Evolutionary conservation across 2,797 vertebrate species (phyloP).

Genomic region (Megaceryle alcyon): DNA sequence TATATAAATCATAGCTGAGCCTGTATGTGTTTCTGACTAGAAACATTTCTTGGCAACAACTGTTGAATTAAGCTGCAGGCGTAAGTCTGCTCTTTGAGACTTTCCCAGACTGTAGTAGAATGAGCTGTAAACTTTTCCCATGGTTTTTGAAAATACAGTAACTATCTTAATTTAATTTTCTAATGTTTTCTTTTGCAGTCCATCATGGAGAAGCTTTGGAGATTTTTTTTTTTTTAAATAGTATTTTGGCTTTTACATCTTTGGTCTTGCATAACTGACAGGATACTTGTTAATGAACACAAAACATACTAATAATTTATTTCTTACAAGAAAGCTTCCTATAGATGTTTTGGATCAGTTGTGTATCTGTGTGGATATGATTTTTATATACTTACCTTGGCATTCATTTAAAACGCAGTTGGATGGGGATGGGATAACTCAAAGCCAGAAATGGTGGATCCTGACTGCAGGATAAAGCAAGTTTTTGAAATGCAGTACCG

Average conservation of each 20-base stretch:
- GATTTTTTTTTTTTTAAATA: not conserved
- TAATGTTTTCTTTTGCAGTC: not conserved
- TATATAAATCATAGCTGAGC: not conserved
- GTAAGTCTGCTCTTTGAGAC: not conserved
- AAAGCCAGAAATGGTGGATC: not conserved
- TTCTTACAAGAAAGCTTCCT: not conserved
- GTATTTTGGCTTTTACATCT: not conserved
- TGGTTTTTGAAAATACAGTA: not conserved
- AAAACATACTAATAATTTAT: not conserved
- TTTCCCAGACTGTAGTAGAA: not conserved
- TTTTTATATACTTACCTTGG: not conserved
- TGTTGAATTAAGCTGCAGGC: constrained; percentile 37
- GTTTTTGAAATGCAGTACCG: not conserved
- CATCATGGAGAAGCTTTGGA: not conserved
- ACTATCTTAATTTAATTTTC: not conserved
- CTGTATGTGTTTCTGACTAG: not conserved
- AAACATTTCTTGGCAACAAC: constrained; percentile 33
- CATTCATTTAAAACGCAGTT: not conserved
- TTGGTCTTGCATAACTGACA: not conserved
- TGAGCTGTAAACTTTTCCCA: not conserved
- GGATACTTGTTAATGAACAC: not conserved
- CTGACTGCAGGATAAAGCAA: not conserved
- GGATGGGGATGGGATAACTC: not conserved
- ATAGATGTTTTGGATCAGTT: not conserved
- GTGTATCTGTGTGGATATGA: not conserved